Conservation (phyloP, 2,888 invertebrate genomes). For the Leptothorax acervorum region DNA sequence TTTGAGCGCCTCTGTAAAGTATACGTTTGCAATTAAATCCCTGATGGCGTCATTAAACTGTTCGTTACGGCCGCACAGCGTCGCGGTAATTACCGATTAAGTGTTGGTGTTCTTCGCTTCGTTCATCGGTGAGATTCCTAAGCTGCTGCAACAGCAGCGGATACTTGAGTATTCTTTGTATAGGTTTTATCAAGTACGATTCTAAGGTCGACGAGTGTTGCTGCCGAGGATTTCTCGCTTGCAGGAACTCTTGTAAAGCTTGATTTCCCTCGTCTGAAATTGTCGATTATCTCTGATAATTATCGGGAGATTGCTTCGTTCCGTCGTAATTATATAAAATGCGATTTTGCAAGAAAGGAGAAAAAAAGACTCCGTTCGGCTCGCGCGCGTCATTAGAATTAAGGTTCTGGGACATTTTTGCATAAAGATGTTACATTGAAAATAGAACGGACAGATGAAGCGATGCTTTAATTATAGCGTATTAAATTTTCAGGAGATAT, state of each 20-base stretch:
- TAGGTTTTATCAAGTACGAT: slow-evolving; percentile 99
- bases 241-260: slow-evolving; percentile 97
- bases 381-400: background rate
- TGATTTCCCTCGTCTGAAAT: slow-evolving; percentile 96
- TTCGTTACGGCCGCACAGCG: background rate
- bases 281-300: slow-evolving; percentile 31
- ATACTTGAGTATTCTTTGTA: slow-evolving; percentile 99
- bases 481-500: background rate
- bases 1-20: slow-evolving; percentile 94
- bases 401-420: slow-evolving; percentile 3
- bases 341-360: slow-evolving; percentile 1
- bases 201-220: slow-evolving; percentile 98
- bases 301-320: slow-evolving; percentile 33
- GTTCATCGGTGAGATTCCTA: slow-evolving; percentile 96
- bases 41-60: background rate
- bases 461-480: slow-evolving; percentile 5
- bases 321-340: slow-evolving; percentile 1
- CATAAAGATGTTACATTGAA: background rate
- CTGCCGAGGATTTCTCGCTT: slow-evolving; percentile 97
- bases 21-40: slow-evolving; percentile 35
- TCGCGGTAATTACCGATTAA: slow-evolving; percentile 90
- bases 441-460: background rate
- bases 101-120: slow-evolving; percentile 97
- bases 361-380: background rate
- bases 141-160: slow-evolving; percentile 97